These are phyloP conservation scores for Papilio protenor DNA, from an alignment of 2,888 invertebrate genomes.

Conservation along the genomic window DNA sequence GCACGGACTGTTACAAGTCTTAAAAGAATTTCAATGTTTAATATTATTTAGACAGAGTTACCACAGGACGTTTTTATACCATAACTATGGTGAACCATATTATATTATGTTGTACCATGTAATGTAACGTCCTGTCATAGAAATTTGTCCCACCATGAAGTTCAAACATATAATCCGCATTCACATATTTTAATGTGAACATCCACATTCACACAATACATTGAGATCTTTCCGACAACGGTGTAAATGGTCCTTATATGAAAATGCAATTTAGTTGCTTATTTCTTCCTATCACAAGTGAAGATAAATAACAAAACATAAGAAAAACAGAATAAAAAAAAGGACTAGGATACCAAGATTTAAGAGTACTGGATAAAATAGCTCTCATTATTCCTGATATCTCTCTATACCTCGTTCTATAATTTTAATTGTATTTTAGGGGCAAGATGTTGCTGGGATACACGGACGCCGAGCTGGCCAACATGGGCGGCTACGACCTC, in stretches of 20 bases:
- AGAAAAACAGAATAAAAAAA: too few relatives aligned
- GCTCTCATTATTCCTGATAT: too few relatives aligned
- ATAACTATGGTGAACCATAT: neutral
- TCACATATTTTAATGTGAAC: neutral
- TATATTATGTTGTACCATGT: neutral
- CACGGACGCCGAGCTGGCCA: conserved; percentile 94
- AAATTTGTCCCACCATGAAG: conserved; percentile 6
- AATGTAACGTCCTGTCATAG: neutral
- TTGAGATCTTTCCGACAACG: conserved; percentile 10
- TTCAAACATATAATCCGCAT: neutral
- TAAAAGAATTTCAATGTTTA: conserved; percentile 4
- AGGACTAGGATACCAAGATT: too few relatives aligned
- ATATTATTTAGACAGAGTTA: neutral
- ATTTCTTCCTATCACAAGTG: neutral
- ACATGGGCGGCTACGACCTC: conserved; percentile 98
- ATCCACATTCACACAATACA: neutral
- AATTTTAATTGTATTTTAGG: conserved; percentile 78
- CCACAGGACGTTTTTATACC: neutral
- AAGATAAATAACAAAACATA: too few relatives aligned
- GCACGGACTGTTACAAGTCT: conserved; percentile 29
- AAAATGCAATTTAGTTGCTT: neutral
- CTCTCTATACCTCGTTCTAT: too few relatives aligned
- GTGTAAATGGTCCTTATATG: neutral
- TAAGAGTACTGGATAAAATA: too few relatives aligned
- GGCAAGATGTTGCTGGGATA: conserved; percentile 98